phyloP scores from a whole-genome alignment of 2,113 vertebrate genomes.

The Neodon shergylaensis region DNA sequence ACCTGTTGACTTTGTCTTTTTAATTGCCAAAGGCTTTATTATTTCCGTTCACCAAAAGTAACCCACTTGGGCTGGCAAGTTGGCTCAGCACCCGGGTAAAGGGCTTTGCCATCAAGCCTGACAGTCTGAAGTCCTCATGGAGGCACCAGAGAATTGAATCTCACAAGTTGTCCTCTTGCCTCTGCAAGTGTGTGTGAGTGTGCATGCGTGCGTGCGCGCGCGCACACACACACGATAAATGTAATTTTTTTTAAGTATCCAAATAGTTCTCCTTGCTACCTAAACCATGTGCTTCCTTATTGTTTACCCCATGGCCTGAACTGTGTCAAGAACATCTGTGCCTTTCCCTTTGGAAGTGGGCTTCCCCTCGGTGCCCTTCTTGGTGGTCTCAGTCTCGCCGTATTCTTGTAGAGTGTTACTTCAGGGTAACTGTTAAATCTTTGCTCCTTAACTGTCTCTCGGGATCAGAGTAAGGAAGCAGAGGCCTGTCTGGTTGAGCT shows the following conservation, averaged over 20 bases:
- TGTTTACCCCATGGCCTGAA: background rate
- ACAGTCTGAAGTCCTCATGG: background rate
- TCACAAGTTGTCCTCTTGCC: background rate
- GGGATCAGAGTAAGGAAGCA: background rate
- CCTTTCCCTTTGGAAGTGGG: background rate
- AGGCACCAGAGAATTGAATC: background rate
- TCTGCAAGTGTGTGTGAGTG: background rate
- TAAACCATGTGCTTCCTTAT: background rate
- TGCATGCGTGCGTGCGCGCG: background rate
- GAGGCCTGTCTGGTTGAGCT: fast-evolving
- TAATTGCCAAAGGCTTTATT: slow-evolving; percentile 14
- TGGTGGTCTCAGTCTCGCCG: background rate
- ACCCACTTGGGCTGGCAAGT: background rate
- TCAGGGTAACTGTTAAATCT: background rate
- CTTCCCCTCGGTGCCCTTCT: background rate
- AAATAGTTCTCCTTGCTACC: background rate
- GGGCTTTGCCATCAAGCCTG: background rate
- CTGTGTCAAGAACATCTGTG: background rate
- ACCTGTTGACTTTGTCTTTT: slow-evolving; percentile 14
- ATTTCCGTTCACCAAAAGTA: background rate
- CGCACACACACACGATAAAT: background rate
- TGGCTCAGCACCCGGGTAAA: background rate
- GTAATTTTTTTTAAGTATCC: background rate
- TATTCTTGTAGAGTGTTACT: background rate
- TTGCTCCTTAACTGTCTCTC: background rate